Evolutionary conservation across 2,797 vertebrate species (phyloP).

Genomic region (Hydrophis major): DNA sequence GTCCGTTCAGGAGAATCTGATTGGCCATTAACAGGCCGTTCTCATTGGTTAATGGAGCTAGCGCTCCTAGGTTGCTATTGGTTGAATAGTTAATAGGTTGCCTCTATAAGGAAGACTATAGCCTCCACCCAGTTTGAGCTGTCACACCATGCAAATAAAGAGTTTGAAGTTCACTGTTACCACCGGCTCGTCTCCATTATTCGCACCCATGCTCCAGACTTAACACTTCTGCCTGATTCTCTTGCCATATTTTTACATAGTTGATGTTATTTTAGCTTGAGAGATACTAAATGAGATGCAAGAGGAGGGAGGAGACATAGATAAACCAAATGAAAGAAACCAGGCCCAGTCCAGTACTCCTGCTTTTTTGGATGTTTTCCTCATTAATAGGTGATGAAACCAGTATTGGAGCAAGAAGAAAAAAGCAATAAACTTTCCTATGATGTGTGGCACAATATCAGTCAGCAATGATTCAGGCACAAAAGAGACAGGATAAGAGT

Average conservation of each 20-base stretch:
- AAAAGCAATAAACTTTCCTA: neutral
- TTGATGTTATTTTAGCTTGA: neutral
- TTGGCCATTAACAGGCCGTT: no score
- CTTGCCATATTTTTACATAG: neutral
- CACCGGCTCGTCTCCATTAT: no score
- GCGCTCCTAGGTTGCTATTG: no score
- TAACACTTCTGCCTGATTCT: neutral
- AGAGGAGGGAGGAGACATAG: neutral
- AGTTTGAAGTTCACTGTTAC: no score
- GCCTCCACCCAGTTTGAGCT: no score
- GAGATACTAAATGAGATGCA: neutral
- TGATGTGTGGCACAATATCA: neutral
- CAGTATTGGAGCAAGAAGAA: neutral
- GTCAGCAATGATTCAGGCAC: neutral
- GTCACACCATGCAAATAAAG: no score
- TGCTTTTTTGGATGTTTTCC: neutral
- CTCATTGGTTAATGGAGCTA: no score
- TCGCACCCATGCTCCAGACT: no score
- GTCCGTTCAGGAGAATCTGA: no score
- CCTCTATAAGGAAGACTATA: no score
- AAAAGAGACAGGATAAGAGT: neutral
- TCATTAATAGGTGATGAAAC: neutral
- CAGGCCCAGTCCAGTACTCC: neutral
- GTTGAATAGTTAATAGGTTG: no score
- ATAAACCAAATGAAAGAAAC: neutral